Base-by-base conservation (phyloP, 2,888 invertebrate genomes). In the Phyto melanocephala region DNA sequence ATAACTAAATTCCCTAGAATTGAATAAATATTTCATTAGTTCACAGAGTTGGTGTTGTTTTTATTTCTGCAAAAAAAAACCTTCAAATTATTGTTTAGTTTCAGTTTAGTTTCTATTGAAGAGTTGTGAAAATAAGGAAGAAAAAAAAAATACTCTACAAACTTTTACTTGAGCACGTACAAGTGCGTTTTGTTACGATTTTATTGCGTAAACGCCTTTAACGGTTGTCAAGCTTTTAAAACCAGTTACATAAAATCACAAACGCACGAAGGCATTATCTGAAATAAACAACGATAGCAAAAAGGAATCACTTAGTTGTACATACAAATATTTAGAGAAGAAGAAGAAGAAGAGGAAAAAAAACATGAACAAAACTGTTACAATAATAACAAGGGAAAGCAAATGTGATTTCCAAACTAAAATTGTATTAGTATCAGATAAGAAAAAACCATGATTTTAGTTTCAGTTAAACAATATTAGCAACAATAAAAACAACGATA, bases 201-300 rank as follows among this genome's bases (percentile, higher is more conserved):
- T 82, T 82, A 82, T 78, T 75, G 68, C 74, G 78, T 78, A 56
- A 70, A 82, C 81, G 81, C 81, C 81, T 77, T 74, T 20, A 71
- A 58, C 33, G 45, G 54, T 17, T 22, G 54, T 15, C 5, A 74
- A 42, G 24, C 50, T 60, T 47, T 68, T 52, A 6, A 50, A 42
- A 15, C 22, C 22, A 68, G 2, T 28, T 2, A 60, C 20, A 28
- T 24, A 56, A 11, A 52, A 5, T 20, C 47, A 50, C 35, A 62
- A 11, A 22, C 17, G 28, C 47, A 70, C 54, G 8, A 7, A 45
- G 7, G 6, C 1, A 15, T 20, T 35, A 13, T n/a, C n/a, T 1
- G 28, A 40, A 72, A 62, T n/a, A 13, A 17, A 52, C 62, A 74
- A 20, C 20, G 70, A 62, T 17, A 60, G 24, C 33, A 63, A 60